These are phyloP conservation scores for Thalassoma bifasciatum DNA, from an alignment of 2,113 vertebrate species.

Conservation along the genomic window DNA sequence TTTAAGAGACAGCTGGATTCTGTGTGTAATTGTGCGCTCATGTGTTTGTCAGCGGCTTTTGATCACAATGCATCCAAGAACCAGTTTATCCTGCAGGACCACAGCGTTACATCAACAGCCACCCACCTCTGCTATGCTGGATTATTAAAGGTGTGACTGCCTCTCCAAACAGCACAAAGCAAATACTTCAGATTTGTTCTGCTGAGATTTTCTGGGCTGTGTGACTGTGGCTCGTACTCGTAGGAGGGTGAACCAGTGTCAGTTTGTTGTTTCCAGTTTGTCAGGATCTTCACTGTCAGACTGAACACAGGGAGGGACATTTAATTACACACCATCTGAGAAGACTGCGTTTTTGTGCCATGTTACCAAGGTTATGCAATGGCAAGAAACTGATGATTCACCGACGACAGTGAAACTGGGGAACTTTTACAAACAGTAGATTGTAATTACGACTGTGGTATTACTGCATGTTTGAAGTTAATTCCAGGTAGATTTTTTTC, in stretches of 20 bases:
- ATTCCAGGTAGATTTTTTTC: neutral
- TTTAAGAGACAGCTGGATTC: neutral
- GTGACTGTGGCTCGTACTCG: neutral
- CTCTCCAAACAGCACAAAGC: slow-evolving; percentile 29
- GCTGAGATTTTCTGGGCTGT: slow-evolving; percentile 56
- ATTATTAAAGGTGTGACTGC: slow-evolving; percentile 51
- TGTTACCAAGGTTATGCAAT: neutral
- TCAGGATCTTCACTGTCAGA: slow-evolving; percentile 34
- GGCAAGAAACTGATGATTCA: neutral
- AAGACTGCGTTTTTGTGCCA: neutral
- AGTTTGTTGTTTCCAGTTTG: slow-evolving; percentile 34
- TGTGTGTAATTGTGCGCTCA: neutral
- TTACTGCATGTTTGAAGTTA: neutral
- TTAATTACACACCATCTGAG: neutral
- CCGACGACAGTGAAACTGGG: neutral
- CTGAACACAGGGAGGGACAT: neutral
- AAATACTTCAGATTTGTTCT: slow-evolving; percentile 43
- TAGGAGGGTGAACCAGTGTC: slow-evolving; percentile 7
- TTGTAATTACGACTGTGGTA: no score
- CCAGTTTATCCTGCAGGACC: slow-evolving; percentile 61
- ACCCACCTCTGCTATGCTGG: slow-evolving; percentile 44
- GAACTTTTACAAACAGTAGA: neutral
- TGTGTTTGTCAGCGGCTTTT: neutral
- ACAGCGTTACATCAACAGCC: slow-evolving; percentile 29
- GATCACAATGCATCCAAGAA: slow-evolving; percentile 22